A percentile compares a stretch with the other conserved stretches of the same genome.
Evolutionary conservation across 2,888 invertebrate species (phyloP).

Genomic region (Cheilosia impressa): DNA sequence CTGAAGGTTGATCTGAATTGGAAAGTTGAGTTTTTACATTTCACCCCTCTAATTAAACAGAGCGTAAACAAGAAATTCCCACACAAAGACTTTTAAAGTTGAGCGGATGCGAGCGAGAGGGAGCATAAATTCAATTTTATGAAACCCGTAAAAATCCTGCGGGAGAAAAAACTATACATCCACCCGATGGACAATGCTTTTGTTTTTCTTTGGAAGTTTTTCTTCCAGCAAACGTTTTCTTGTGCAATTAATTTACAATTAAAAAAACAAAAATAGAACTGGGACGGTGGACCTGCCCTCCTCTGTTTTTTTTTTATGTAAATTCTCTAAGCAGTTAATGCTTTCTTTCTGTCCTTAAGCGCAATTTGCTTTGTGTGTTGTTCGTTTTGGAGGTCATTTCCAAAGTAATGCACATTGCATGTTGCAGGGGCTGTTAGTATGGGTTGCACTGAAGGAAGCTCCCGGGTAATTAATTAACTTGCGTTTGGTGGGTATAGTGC

Average conservation of each 20-base stretch:
- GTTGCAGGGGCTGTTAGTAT: no score
- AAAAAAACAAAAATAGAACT: slow-evolving; percentile 18
- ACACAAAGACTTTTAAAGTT: slow-evolving; percentile 27
- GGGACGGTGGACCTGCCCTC: slow-evolving; percentile 23
- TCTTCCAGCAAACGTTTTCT: neutral
- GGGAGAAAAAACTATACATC: neutral
- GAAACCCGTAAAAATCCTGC: slow-evolving; percentile 36
- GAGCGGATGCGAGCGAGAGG: neutral
- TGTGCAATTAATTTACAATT: slow-evolving; percentile 45
- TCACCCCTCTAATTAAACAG: slow-evolving; percentile 39
- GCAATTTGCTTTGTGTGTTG: neutral
- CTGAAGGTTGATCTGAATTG: slow-evolving; percentile 53
- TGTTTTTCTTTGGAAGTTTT: slow-evolving; percentile 6
- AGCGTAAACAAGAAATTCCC: neutral
- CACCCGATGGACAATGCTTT: neutral
- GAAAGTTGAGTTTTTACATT: slow-evolving; percentile 46
- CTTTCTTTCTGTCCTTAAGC: slow-evolving; percentile 7
- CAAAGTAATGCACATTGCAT: slow-evolving; percentile 12
- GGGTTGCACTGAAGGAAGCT: no score
- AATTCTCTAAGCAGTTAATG: slow-evolving; percentile 24
- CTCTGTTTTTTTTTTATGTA: slow-evolving; percentile 7
- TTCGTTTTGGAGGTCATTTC: slow-evolving; percentile 33
- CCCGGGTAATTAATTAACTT: no score
- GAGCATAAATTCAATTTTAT: slow-evolving; percentile 43
- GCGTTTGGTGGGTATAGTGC: no score